Percentiles rank a stretch among this genome's conserved stretches.
Conservation (phyloP, 92 coral and sea anemone species). For the Porites divaricata region DNA sequence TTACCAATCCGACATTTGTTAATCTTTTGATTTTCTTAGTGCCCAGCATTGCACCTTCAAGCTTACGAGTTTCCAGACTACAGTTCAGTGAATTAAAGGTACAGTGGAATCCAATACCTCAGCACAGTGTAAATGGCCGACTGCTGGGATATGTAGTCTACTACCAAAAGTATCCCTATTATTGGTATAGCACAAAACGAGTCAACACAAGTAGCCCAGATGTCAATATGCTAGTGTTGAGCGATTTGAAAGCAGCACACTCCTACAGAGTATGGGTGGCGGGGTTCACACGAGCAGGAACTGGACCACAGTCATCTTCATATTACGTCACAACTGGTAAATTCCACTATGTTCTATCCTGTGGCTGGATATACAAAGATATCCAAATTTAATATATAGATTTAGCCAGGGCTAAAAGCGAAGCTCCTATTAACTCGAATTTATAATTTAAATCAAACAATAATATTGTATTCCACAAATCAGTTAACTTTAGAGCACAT, state of each 20-base stretch:
- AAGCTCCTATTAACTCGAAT: too few relatives aligned
- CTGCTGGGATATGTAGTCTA: constrained; percentile 21
- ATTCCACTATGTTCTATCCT: neutral
- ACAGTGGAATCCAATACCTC: too few relatives aligned
- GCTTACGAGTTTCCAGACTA: neutral
- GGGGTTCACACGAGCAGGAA: neutral
- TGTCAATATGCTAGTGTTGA: neutral
- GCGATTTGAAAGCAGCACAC: neutral
- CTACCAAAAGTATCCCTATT: neutral
- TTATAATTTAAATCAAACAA: too few relatives aligned
- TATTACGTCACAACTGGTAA: constrained; percentile 2
- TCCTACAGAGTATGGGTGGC: neutral
- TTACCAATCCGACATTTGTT: neutral
- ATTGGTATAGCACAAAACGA: too few relatives aligned
- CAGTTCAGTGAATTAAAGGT: neutral
- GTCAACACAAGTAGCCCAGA: too few relatives aligned
- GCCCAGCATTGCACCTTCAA: constrained; percentile 7
- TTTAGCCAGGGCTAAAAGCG: too few relatives aligned
- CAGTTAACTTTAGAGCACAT: too few relatives aligned
- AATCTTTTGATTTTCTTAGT: neutral
- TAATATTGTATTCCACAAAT: too few relatives aligned
- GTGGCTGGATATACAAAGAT: too few relatives aligned
- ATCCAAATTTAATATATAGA: too few relatives aligned
- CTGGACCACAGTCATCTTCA: neutral
- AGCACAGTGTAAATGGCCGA: constrained; percentile 1